A percentile compares a stretch with the other conserved stretches of the same genome.
phyloP scores from a whole-genome alignment of 2,797 vertebrate species.

The Toxotes lorentzi region DNA sequence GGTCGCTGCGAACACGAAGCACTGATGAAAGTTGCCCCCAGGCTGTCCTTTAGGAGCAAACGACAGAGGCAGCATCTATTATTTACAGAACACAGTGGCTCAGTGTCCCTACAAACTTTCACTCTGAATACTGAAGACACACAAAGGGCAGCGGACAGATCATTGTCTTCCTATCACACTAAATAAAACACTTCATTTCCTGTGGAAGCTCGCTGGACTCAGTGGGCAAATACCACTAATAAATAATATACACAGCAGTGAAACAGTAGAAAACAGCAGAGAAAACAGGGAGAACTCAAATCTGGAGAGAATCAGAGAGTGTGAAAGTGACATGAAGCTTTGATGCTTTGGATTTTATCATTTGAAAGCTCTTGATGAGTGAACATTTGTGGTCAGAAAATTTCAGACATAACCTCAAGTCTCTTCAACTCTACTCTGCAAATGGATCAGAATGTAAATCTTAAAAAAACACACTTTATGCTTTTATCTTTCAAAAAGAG shows the following conservation, averaged over 20 bases:
- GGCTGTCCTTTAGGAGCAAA: constrained; percentile 7
- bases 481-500: too few relatives aligned
- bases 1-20: neutral
- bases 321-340: too few relatives aligned
- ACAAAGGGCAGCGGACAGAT: neutral
- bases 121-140: neutral
- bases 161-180: neutral
- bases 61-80: constrained; percentile 31
- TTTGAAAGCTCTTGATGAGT: too few relatives aligned
- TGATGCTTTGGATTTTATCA: too few relatives aligned
- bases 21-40: constrained; percentile 9
- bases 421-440: too few relatives aligned
- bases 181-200: neutral
- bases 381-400: too few relatives aligned
- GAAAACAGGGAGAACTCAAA: neutral
- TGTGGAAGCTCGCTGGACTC: neutral
- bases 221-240: neutral
- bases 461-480: neutral
- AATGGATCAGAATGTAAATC: too few relatives aligned
- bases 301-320: neutral
- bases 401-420: too few relatives aligned
- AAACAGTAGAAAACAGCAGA: neutral
- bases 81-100: constrained; percentile 29
- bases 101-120: constrained; percentile 3
- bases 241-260: neutral